Evolutionary conservation across 2,797 vertebrate species (phyloP).

Genomic region (Allochrocebus solatus): DNA sequence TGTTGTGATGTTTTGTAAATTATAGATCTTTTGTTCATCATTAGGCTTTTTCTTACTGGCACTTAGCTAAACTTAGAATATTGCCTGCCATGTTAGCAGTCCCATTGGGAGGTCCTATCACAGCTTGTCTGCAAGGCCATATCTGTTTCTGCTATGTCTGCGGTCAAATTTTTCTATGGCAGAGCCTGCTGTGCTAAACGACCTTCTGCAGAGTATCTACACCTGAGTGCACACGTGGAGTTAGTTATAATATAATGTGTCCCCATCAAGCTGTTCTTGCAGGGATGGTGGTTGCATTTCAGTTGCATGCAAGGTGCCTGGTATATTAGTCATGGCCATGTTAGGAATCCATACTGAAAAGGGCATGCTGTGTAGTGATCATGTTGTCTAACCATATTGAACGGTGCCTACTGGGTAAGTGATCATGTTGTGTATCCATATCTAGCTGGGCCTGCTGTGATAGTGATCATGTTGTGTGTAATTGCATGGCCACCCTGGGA

Average conservation of each 20-base stretch:
- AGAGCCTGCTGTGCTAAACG: neutral
- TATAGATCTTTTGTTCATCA: neutral
- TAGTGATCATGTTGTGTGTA: slow-evolving; percentile 28
- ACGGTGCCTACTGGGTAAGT: slow-evolving; percentile 28
- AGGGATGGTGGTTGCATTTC: neutral
- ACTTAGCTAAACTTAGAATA: neutral
- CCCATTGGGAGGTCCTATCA: neutral
- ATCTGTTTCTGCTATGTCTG: neutral
- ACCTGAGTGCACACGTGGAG: neutral
- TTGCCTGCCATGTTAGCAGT: neutral
- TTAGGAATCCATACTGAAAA: slow-evolving; percentile 35
- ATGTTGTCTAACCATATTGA: slow-evolving; percentile 25
- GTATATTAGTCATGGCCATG: neutral
- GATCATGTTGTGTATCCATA: slow-evolving; percentile 47
- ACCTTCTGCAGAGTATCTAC: neutral
- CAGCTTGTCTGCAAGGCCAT: neutral
- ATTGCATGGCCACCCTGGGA: slow-evolving; percentile 31
- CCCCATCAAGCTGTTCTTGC: neutral
- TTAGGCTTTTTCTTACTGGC: neutral
- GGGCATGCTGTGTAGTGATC: slow-evolving; percentile 26
- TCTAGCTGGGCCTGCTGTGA: slow-evolving; percentile 46
- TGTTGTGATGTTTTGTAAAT: slow-evolving; percentile 8
- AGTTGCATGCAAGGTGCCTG: neutral
- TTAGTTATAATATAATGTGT: neutral
- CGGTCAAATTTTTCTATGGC: neutral